Evolutionary conservation across 2,113 vertebrate species (phyloP), one percentile per base, ranked within the genome.

Genomic region (Hemibagrus wyckioides): DNA sequence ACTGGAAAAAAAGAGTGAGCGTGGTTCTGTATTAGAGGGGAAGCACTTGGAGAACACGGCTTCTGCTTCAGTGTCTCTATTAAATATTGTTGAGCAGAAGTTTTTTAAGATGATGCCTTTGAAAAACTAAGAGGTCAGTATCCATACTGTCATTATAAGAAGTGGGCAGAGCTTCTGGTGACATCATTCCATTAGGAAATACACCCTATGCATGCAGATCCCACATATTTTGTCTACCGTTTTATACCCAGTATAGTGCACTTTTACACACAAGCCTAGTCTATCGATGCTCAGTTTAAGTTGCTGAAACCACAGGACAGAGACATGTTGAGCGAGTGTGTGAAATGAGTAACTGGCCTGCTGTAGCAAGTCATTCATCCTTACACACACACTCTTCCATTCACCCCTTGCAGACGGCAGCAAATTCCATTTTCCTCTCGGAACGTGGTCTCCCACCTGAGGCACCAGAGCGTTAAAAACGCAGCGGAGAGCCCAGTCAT

Each of bases 361-460:
- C 83, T n/a, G 44, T 82, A 71, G 67, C 65, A 61, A 80, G 63
- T 73, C 79, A 82, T 80, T 82, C 85, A 87, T 71, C 39, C 85
- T 67, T 30, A 76, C 69, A 83, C 69, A 65, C 87, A 83, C 81
- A 50, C 33, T 57, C 52, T 28, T 50, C 75, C 83, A 76, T 82
- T 89, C 89, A 89, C 87, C 85, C 86, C 88, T 87, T 10, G 0
- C 91, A 57, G 91, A 89, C 44, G 52, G 91, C 71, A 88, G 88
- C 86, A 91, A 89, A 92, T 90, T 93, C 84, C 93, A 94, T 94
- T 94, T 94, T 86, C 90, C 87, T 79, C 81, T 63, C 91, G 0
- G 89, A 82, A 92, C 73, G 21, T 86, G 90, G 89, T 90, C 65
- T 90, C 91, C 84, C 88, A 92, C 92, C 90, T 91, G 86, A 91